These are phyloP conservation scores for Prunella himalayana DNA, from an alignment of 2,113 vertebrate genomes.

Conservation along the genomic window DNA sequence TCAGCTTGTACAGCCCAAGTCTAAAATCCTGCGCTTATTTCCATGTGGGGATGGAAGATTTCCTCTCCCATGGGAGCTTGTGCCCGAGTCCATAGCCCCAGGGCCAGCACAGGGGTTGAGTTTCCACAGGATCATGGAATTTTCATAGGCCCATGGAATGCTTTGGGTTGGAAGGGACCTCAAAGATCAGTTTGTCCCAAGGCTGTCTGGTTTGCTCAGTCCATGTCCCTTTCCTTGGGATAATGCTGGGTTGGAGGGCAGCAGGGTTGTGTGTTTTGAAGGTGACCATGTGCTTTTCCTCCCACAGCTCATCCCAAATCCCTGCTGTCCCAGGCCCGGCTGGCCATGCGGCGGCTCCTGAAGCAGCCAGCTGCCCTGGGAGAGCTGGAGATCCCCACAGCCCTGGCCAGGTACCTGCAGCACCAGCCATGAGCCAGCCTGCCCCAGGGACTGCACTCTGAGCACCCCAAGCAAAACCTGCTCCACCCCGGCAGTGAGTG, in stretches of 20 bases:
- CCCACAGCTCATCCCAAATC: constrained; percentile 82
- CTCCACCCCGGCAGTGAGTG: not conserved
- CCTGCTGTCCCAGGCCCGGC: constrained; percentile 86
- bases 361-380: constrained; percentile 49
- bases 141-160: not conserved
- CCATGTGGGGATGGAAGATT: rapidly evolving
- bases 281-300: not conserved
- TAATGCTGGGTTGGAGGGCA: rapidly evolving
- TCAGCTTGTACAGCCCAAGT: rapidly evolving
- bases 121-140: not conserved
- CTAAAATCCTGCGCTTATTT: not conserved
- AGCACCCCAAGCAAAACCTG: rapidly evolving
- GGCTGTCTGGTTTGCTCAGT: rapidly evolving
- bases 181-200: not conserved
- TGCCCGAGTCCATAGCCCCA: rapidly evolving
- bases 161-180: not conserved
- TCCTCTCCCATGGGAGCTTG: rapidly evolving
- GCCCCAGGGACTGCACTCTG: rapidly evolving
- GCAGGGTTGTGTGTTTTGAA: not conserved
- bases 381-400: constrained; percentile 78
- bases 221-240: rapidly evolving
- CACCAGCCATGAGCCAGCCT: constrained; percentile 43
- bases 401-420: constrained; percentile 83
- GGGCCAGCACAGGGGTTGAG: not conserved
- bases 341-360: constrained; percentile 76